Conservation (phyloP, 1,140 invertebrate species). For the Augochlora pura region DNA sequence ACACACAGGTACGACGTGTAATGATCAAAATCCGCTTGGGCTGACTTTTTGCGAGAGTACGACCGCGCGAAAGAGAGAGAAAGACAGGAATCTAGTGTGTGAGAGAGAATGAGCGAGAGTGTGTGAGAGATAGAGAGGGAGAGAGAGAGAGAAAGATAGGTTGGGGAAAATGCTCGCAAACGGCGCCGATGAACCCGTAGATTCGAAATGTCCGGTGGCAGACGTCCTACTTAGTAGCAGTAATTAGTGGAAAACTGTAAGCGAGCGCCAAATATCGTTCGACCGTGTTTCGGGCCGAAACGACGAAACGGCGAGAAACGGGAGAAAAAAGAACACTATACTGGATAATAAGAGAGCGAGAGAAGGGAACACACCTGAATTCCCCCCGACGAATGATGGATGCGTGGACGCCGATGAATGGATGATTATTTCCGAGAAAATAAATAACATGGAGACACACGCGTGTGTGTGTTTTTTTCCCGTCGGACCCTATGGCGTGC, state of each 20-base stretch:
- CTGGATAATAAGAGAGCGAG: not conserved
- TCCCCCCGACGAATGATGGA: constrained; percentile 6
- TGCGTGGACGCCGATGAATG: constrained; percentile 38
- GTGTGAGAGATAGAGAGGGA: no score
- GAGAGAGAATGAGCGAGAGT: no score
- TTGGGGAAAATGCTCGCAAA: not conserved
- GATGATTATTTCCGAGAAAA: constrained; percentile 24
- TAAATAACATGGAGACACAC: not conserved
- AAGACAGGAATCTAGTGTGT: no score
- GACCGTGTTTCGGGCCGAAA: not conserved
- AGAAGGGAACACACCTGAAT: not conserved
- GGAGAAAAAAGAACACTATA: not conserved
- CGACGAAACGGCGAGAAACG: not conserved
- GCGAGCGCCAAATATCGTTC: constrained; percentile 30
- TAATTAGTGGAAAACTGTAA: constrained; percentile 25
- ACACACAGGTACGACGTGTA: no score
- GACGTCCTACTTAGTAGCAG: constrained; percentile 45
- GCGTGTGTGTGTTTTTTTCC: constrained; percentile 8
- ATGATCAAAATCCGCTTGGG: no score
- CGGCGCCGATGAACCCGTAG: constrained; percentile 33
- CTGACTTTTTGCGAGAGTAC: no score
- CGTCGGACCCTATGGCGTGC: constrained; percentile 6
- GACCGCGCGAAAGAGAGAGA: no score
- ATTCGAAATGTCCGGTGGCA: constrained; percentile 41
- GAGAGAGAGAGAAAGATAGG: no score